These are phyloP conservation scores for Phaenicophaeus curvirostris DNA, from an alignment of 2,797 vertebrate genomes.

Conservation along the genomic window DNA sequence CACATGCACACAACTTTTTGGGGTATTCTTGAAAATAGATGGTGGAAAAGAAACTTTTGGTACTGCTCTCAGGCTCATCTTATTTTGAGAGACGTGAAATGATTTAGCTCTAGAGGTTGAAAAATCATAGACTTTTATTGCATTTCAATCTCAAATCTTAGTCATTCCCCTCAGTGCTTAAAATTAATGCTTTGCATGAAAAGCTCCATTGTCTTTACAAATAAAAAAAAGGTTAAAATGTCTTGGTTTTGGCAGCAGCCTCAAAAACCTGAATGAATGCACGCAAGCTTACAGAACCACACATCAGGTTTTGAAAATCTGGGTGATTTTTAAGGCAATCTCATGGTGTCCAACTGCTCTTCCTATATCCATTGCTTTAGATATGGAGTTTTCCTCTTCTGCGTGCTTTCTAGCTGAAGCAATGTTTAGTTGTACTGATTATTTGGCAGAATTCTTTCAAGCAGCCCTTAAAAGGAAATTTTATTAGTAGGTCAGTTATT, in stretches of 20 bases:
- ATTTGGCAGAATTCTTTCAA: neutral
- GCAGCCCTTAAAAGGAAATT: neutral
- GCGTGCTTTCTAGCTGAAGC: neutral
- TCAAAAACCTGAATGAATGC: neutral
- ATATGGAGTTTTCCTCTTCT: neutral
- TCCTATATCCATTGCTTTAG: neutral
- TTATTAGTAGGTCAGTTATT: neutral
- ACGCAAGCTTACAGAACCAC: accelerated
- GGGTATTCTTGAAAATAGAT: neutral
- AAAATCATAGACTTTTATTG: neutral
- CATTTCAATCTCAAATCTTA: neutral
- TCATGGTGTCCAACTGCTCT: neutral
- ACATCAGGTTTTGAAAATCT: neutral
- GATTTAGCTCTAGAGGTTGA: neutral
- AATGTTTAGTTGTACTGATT: neutral
- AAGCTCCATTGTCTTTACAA: neutral
- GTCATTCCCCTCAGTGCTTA: accelerated
- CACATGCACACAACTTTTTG: neutral
- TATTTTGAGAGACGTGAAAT: neutral
- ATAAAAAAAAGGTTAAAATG: neutral
- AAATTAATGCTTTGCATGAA: neutral
- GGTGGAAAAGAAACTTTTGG: neutral
- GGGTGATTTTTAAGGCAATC: neutral
- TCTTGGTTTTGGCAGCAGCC: neutral
- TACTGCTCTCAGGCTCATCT: neutral